Base-by-base conservation (phyloP, 2,888 invertebrate species). In the Agriotes lineatus region DNA sequence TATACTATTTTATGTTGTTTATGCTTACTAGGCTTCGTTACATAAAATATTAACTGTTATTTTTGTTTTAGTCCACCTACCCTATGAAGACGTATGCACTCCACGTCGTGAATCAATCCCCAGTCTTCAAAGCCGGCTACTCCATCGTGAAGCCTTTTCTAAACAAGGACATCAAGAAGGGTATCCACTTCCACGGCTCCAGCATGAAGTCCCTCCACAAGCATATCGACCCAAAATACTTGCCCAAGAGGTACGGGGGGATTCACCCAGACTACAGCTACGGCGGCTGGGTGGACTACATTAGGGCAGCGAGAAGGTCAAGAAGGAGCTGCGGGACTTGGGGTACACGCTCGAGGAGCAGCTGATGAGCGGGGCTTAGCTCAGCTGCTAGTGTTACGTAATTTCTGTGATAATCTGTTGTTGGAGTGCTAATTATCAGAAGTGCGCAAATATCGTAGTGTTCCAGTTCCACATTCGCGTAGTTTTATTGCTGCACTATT, bases 91-190 rank as follows among this genome's bases (percentile, higher is more conserved):
- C 91, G 0, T 85, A 91, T 73, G 91, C 93, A 0, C 88, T 95
- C 64, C 94, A 95, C 83, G 88, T 95, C 57, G 87, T 94, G 33
- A 91, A 93, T 81, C 92, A 94, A 80, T 91, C 93, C 0, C 93
- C 93, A 92, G 83, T 93, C 2, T 94, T 94, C 80, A 93, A 93
- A 81, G 90, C 91, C 70, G 90, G 92, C 57, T 93, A 90, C 82
- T 90, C 88, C 71, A 89, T 94, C 12, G 93, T 94, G 82, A 93
- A 92, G 76, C 94, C 94, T 0, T 85, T 95, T 25, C 84, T 95
- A 19, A 90, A 89, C 78, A 83, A 89, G 0, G 81, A 86, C 33
- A 93, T 93, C 92, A 87, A 87, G 10, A 87, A 90, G 18, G 85
- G 85, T 30, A 81, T 88, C 1, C 86, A 82, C 72, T 91, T 93